Evolutionary conservation across 2,113 vertebrate species (phyloP), one percentile per base, ranked within the genome.

Genomic region (Helogale parvula): DNA sequence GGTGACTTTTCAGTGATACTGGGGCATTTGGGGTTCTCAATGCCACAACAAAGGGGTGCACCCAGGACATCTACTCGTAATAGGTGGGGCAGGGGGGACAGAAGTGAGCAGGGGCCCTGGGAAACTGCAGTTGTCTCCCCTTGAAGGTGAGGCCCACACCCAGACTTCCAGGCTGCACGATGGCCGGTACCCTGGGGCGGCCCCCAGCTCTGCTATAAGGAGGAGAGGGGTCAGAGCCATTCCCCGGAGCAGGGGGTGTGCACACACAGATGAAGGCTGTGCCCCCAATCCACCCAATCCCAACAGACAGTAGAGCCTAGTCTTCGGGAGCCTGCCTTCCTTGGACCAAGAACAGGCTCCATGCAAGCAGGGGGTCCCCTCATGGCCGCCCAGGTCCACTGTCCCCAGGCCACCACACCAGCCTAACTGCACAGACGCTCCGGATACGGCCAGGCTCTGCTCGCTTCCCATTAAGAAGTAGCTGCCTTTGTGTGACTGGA

Each of bases 171-270:
- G 23, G 29, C 4, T 0, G 3, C 63, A n/a, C 12, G 6, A 17
- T 1, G 38, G 13, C 41, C 50, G 57, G 5, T n/a, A 9, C 12
- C 23, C 74, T 27, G 17, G 4, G 33, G 16, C 0, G 4, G 4
- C 8, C 19, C 7, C 7, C 11, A 3, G 4, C 15, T 45, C 69
- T 0, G 35, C 66, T 63, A 0, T 0, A 10, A 81, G 27, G 8
- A 54, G 21, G 5, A 5, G 27, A 1, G 65, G 47, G 6, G 25
- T 35, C 72, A 0, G 17, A 21, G 57, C 21, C 57, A 9, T 7
- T 17, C 15, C 8, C 21, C 0, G 57, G 19, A 21, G 57, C 19
- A 3, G 21, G 21, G 19, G 57, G 57, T 60, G 57, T 7, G 7
- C 71, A 3, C 38, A 74, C 23, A 27, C 71, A 41, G 12, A 6